phyloP scores from a whole-genome alignment of 1,140 invertebrate genomes.

The Aporrectodea caliginosa region DNA sequence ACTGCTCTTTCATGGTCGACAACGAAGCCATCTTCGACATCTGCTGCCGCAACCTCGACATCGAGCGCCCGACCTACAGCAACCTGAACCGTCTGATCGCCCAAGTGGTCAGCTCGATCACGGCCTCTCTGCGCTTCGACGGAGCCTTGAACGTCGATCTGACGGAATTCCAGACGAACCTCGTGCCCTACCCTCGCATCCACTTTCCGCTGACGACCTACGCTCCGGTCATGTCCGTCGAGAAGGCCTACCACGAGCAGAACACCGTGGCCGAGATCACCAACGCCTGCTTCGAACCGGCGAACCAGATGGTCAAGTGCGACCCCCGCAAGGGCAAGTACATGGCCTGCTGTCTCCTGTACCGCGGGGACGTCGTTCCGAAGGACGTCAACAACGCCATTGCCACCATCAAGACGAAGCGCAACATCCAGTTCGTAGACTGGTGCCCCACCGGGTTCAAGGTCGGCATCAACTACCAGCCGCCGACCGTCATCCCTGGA shows the following conservation, averaged over 20 bases:
- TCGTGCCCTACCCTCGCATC: too few species aligned
- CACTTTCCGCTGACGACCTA: constrained; percentile 25
- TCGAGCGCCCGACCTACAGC: constrained; percentile 41
- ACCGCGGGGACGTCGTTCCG: constrained; percentile 57
- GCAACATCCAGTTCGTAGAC: constrained; percentile 75
- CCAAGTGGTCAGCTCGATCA: constrained; percentile 62
- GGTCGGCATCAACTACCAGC: too few species aligned
- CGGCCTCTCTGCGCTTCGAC: too few species aligned
- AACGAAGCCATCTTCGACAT: too few species aligned
- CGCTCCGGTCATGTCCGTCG: constrained; percentile 38
- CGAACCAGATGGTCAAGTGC: constrained; percentile 74
- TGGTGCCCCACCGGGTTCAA: too few species aligned
- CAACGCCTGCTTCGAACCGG: too few species aligned
- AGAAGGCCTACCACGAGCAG: too few species aligned
- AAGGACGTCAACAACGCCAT: constrained; percentile 87
- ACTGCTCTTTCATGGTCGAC: constrained; percentile 52
- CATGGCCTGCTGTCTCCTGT: constrained; percentile 41
- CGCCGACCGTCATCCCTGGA: constrained; percentile 63
- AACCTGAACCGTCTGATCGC: constrained; percentile 52
- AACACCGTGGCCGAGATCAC: constrained; percentile 69
- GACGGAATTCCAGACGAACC: constrained; percentile 69
- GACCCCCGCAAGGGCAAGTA: constrained; percentile 59
- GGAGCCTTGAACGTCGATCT: constrained; percentile 69
- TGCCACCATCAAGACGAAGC: constrained; percentile 73
- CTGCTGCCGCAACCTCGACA: too few species aligned